Percentiles rank a stretch among this genome's conserved stretches.
phyloP scores from a whole-genome alignment of 2,113 vertebrate genomes.

The Vicugna pacos region DNA sequence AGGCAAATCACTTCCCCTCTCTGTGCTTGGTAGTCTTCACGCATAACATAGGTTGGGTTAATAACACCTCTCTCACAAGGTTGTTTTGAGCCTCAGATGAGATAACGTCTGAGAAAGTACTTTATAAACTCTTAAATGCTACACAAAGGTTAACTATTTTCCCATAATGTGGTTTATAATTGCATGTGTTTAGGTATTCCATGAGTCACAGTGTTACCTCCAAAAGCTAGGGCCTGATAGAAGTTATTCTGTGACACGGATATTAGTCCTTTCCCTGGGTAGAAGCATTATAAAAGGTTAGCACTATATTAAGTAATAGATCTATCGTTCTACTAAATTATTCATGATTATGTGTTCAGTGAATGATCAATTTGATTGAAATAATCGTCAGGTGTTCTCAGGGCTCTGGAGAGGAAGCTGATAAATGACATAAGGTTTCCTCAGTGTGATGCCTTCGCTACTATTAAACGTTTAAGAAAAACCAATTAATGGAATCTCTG shows the following conservation, averaged over 20 bases:
- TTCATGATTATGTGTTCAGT: slow-evolving; percentile 68
- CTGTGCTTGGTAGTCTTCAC: neutral
- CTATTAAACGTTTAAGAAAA: slow-evolving; percentile 61
- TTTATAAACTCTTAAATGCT: slow-evolving; percentile 76
- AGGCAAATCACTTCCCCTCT: neutral
- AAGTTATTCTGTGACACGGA: slow-evolving; percentile 65
- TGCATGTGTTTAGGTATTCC: slow-evolving; percentile 65
- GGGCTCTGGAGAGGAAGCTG: slow-evolving; percentile 22
- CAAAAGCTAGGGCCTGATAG: slow-evolving; percentile 52
- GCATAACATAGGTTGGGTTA: neutral
- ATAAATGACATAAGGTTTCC: slow-evolving; percentile 53
- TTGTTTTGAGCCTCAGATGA: slow-evolving; percentile 70
- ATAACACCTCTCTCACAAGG: neutral
- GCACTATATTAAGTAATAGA: slow-evolving; percentile 79
- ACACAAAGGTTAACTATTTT: slow-evolving; percentile 80
- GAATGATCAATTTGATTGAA: slow-evolving; percentile 76
- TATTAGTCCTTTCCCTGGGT: slow-evolving; percentile 68
- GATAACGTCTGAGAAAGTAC: slow-evolving; percentile 74
- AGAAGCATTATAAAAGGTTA: slow-evolving; percentile 77
- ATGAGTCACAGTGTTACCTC: slow-evolving; percentile 64
- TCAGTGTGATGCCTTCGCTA: slow-evolving; percentile 64
- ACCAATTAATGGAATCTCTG: slow-evolving; percentile 59
- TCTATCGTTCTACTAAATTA: slow-evolving; percentile 72
- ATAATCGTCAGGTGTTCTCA: slow-evolving; percentile 64
- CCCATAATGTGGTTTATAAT: slow-evolving; percentile 81